Base-by-base conservation (phyloP, 1,140 invertebrate genomes). In the Brachionus koreanus region DNA sequence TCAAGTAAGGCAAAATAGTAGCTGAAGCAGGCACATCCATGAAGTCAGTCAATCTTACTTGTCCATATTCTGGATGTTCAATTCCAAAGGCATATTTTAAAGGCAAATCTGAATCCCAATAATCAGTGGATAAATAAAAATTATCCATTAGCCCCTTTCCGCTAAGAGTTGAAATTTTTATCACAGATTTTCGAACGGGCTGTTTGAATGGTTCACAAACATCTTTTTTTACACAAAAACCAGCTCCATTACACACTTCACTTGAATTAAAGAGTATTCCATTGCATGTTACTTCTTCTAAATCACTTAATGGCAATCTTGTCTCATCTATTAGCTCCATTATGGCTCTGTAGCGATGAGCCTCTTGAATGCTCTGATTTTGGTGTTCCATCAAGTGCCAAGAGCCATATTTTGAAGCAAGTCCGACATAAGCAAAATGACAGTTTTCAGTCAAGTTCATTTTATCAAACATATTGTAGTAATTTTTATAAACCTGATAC, bases 401-500 rank as follows among this genome's bases (percentile, higher is more conserved):
- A 5, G 69, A 43, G 3, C 69, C 69, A 74, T 74, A 74, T 39
- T 74, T 74, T 19, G 69, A 74, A 19, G 69, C 16, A 25, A 46
- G 42, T 46, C 69, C 69, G 25, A 74, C 69, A 74, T 74, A 74
- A 4, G 69, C 69, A 46, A 25, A 74, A 23, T 74, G 69, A 29
- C 69, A 74, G 43, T 74, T 74, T 46, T 74, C 69, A 46, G 69
- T 74, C 69, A 74, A 46, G 46, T 74, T 74, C 2, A 74, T 23
- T 74, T 29, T n/a, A 13, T 74, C 69, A 46, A 13, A 74, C 39
- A 74, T 46, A 4, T 46, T 25, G 13, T 46, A 74, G n/a, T 74
- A 46, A 46, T 74, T 46, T 46, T 46, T 74, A 23, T 74, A 74
- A 13, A 74, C 69, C 23, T 74, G 16, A 46, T 74, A 74, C 69